These are phyloP conservation scores for Drosophila nigricruria DNA, from an alignment of 2,888 invertebrate species.

Conservation along the genomic window DNA sequence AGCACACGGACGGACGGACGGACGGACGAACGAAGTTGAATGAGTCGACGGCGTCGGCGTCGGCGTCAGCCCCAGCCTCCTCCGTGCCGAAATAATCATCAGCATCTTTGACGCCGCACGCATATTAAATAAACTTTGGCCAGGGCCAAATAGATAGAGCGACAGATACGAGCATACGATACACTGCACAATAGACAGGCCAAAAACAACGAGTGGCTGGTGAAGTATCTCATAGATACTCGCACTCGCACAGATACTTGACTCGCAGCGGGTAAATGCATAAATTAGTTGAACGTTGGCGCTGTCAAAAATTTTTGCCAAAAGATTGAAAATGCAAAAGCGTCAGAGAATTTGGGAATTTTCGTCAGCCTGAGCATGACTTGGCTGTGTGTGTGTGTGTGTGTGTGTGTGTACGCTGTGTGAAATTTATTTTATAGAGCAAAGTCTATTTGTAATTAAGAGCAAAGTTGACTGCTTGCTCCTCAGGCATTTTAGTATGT, in stretches of 20 bases:
- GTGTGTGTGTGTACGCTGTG: slow-evolving; percentile 3
- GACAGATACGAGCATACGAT: slow-evolving; percentile 44
- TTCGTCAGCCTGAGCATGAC: slow-evolving; percentile 2
- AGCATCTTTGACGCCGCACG: slow-evolving; percentile 77
- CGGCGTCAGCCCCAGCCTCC: neutral
- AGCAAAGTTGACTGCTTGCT: slow-evolving; percentile 33
- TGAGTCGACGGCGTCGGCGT: slow-evolving; percentile 1
- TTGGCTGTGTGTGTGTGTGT: slow-evolving; percentile 3
- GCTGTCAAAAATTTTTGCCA: slow-evolving; percentile 34
- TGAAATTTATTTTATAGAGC: neutral
- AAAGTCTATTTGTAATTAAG: slow-evolving; percentile 47
- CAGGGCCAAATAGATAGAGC: slow-evolving; percentile 24
- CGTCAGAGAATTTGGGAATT: slow-evolving; percentile 27
- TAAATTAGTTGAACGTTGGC: slow-evolving; percentile 45
- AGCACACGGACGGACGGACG: neutral
- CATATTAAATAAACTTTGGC: slow-evolving; percentile 76
- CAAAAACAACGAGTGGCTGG: slow-evolving; percentile 27
- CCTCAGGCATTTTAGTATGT: neutral
- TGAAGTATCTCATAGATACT: slow-evolving; percentile 55
- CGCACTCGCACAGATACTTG: slow-evolving; percentile 25
- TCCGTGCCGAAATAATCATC: slow-evolving; percentile 73
- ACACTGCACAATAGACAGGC: slow-evolving; percentile 51
- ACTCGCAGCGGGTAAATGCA: slow-evolving; percentile 48
- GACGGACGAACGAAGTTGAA: neutral
- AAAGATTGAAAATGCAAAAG: slow-evolving; percentile 40